Conservation (phyloP, 2,113 vertebrate species). For the Callospermophilus lateralis region DNA sequence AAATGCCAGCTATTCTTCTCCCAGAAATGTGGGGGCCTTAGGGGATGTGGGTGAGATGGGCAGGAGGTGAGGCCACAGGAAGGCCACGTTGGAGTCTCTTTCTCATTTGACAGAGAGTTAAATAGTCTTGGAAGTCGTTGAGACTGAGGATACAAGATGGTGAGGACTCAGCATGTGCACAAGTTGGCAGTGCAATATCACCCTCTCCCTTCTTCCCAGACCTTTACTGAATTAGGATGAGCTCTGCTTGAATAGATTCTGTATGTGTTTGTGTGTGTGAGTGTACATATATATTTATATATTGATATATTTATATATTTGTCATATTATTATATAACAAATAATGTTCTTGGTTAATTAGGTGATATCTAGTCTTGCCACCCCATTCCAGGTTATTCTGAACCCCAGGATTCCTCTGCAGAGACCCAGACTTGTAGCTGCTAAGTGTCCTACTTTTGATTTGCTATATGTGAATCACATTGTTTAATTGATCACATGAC, state of each 20-base stretch:
- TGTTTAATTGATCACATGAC: not conserved
- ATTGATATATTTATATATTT: too few relatives aligned
- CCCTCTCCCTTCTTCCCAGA: not conserved
- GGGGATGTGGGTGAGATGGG: not conserved
- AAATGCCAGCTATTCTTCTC: conserved; percentile 30
- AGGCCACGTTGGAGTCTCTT: not conserved
- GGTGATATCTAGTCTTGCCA: not conserved
- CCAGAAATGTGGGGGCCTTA: not conserved
- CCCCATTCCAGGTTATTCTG: not conserved
- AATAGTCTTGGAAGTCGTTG: not conserved
- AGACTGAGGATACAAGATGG: not conserved
- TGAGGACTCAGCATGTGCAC: not conserved
- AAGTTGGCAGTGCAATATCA: not conserved
- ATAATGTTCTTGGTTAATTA: not conserved
- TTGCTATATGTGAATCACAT: not conserved
- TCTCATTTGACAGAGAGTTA: not conserved
- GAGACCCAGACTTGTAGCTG: not conserved
- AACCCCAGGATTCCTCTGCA: not conserved
- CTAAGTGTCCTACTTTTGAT: not conserved
- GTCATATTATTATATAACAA: too few relatives aligned
- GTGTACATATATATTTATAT: too few relatives aligned
- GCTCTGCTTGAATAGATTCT: not conserved
- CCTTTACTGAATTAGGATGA: not conserved
- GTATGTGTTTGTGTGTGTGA: too few relatives aligned
- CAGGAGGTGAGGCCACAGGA: not conserved